These are phyloP conservation scores for Pelecanus crispus DNA, from an alignment of 2,113 vertebrate genomes.

Conservation along the genomic window DNA sequence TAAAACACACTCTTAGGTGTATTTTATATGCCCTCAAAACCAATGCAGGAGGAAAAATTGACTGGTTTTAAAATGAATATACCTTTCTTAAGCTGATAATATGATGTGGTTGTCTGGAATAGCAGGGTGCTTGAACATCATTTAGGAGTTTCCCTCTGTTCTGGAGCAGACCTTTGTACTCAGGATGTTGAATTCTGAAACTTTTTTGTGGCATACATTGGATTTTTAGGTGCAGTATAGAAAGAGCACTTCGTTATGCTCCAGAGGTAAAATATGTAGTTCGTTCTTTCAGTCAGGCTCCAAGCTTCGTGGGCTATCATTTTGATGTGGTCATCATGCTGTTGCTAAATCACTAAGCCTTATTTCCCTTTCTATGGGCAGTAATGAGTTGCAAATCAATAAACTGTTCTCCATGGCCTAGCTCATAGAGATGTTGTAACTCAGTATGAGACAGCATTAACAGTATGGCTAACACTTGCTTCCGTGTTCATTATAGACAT, in stretches of 20 bases:
- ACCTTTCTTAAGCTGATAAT: neutral
- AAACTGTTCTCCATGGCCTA: neutral
- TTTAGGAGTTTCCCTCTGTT: neutral
- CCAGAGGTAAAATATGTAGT: neutral
- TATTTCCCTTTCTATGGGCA: neutral
- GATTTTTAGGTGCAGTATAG: neutral
- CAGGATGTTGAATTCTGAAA: neutral
- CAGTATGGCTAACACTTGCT: neutral
- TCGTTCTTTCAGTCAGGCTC: neutral
- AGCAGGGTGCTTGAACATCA: neutral
- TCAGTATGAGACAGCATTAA: neutral
- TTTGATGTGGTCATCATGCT: neutral
- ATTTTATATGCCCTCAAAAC: neutral
- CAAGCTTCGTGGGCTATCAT: neutral
- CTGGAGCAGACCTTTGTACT: neutral
- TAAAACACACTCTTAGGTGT: neutral
- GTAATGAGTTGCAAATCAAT: constrained; percentile 18
- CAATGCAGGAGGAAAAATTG: neutral
- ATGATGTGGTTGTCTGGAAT: neutral
- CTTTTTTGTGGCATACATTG: neutral
- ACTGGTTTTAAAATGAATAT: neutral
- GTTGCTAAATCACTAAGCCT: neutral
- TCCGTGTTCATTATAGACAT: neutral
- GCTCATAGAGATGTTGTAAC: neutral
- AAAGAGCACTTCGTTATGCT: neutral